A percentile compares a stretch with the other conserved stretches of the same genome.
Conservation (phyloP, 2,888 invertebrate genomes). For the Leptopterna dolabrata region DNA sequence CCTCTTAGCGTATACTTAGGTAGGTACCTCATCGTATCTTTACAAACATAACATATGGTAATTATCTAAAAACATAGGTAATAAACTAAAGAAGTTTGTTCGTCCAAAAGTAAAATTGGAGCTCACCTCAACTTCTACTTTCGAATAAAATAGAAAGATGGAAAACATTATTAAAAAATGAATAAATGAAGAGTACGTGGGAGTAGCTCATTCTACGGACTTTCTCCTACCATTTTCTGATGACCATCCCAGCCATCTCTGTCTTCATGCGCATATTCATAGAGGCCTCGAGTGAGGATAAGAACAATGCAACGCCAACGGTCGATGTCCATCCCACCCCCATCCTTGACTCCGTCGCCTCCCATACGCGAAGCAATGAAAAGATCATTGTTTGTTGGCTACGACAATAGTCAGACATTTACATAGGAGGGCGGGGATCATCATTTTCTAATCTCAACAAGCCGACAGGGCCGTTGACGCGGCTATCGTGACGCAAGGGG, state of each 20-base stretch:
- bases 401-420: neutral
- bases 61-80: too few species aligned
- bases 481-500: neutral
- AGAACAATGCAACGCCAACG: neutral
- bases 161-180: too few species aligned
- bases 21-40: too few species aligned
- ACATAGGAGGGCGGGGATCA: constrained; percentile 11
- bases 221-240: neutral
- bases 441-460: constrained; percentile 1
- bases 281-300: neutral
- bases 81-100: too few species aligned
- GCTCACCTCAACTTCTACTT: too few species aligned
- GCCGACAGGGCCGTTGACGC: neutral
- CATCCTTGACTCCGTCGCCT: neutral
- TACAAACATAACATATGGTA: too few species aligned
- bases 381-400: neutral
- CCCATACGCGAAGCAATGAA: neutral
- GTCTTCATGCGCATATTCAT: neutral
- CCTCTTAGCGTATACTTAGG: too few species aligned
- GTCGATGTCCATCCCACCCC: constrained; percentile 7
- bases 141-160: too few species aligned
- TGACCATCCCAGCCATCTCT: neutral
- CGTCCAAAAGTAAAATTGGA: too few species aligned
- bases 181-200: too few species aligned
- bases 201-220: too few species aligned